Percentiles rank a stretch among this genome's conserved stretches.
Conservation (phyloP, 2,113 vertebrate species). For the Phocoena phocoena region DNA sequence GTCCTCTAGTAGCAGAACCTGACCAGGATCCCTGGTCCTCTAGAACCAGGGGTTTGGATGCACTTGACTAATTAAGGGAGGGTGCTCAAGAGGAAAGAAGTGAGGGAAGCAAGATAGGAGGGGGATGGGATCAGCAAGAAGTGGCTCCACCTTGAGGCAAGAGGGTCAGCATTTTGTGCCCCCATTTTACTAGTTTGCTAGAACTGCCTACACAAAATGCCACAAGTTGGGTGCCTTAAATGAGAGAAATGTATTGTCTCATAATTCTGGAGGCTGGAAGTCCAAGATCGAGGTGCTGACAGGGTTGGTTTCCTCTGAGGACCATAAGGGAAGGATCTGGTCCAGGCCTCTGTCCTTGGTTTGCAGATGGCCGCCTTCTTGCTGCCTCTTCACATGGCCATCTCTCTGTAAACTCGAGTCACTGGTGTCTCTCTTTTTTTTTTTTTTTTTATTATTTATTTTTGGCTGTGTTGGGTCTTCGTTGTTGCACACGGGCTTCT, state of each 20-base stretch:
- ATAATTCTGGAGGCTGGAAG: neutral
- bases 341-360: neutral
- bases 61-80: neutral
- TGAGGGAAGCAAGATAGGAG: neutral
- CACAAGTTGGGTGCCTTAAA: neutral
- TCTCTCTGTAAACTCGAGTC: rapidly evolving
- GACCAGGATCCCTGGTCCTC: neutral
- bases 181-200: neutral
- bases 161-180: neutral
- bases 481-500: too few relatives aligned
- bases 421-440: neutral
- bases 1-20: neutral
- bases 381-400: neutral
- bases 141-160: neutral
- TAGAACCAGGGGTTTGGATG: neutral
- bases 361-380: neutral
- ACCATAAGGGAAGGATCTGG: neutral
- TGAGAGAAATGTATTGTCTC: neutral
- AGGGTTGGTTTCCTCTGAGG: neutral
- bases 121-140: neutral
- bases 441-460: too few relatives aligned
- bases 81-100: neutral
- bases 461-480: too few relatives aligned
- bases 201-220: neutral
- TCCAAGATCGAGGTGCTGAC: neutral